Evolutionary conservation across 1,140 invertebrate genomes (phyloP), one percentile per base, ranked within the genome.

Genomic region (Atta cephalotes): DNA sequence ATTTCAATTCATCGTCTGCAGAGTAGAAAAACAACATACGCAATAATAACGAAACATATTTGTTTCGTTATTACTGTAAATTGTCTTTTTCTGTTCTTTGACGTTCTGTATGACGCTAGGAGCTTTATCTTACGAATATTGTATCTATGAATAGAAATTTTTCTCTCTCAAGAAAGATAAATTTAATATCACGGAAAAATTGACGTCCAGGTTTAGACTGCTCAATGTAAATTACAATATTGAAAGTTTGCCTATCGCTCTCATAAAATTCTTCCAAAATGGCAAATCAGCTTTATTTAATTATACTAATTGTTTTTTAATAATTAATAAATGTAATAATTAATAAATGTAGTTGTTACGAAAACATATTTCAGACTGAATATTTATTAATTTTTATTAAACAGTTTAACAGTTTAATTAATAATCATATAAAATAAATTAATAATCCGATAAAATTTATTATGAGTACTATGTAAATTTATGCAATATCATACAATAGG

Each of bases 331-430:
- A 74, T 31, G 4, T 31, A 31, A 31, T 31, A 31, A 31, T 31
- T 6, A 31, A 35, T 53, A 53, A 9, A 74, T 74, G 9, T 18
- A 68, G 18, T 68, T 35, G 4, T 18, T n/a, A 31, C 6, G 5
- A 16, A 25, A 68, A 18, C 10, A 39, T 14, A 18, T 56, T 18
- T 18, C 1, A 68, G 16, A 53, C 4, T 51, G 2, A 49, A 53
- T 71, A 51, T 71, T 18, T 70, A 25, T 70, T 49, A 70, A 25
- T 49, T 70, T 74, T 74, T 56, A 56, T 58, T 74, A 35, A 56
- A 6, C 2, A 16, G 0, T 9, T 28, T 35, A 35, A 14, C 4
- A 1, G 12, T 35, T 31, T 14, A 35, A 21, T 74, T 1, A 72
- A 31, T 56, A 72, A 10, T 53, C 1, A 3, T 25, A 53, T 71